These are phyloP conservation scores for Eurypyga helias DNA, from an alignment of 2,113 vertebrate species.

Conservation along the genomic window DNA sequence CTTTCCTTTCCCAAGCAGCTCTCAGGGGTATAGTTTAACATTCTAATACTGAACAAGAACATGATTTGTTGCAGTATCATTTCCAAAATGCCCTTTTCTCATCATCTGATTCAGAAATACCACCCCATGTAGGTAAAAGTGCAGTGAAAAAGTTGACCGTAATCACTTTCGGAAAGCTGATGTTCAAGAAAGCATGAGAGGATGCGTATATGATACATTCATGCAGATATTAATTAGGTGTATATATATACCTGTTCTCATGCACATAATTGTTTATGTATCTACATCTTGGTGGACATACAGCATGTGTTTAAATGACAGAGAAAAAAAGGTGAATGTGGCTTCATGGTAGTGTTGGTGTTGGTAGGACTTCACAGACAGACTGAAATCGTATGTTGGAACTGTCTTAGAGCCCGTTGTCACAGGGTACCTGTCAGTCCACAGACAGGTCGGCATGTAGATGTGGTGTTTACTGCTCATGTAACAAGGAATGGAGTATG, in stretches of 20 bases:
- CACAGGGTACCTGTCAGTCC: neutral
- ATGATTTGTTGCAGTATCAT: neutral
- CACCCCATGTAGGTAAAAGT: neutral
- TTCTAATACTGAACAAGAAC: neutral
- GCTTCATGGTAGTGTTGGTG: neutral
- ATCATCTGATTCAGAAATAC: neutral
- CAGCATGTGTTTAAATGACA: neutral
- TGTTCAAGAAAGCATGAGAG: neutral
- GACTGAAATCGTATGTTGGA: neutral
- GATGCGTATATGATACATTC: neutral
- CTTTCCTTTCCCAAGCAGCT: conserved; percentile 27
- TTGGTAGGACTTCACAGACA: neutral
- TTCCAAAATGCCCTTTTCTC: neutral
- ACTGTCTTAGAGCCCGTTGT: neutral
- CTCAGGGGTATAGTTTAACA: neutral
- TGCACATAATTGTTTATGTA: neutral
- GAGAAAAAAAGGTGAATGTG: neutral
- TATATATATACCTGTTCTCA: neutral
- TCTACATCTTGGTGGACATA: neutral
- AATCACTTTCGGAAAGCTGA: neutral
- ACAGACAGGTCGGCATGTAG: neutral
- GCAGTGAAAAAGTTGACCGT: neutral
- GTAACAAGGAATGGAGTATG: neutral
- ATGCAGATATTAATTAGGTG: neutral
- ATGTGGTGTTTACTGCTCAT: neutral